phyloP scores from a whole-genome alignment of 2,797 vertebrate genomes.

The Danio choprae region DNA sequence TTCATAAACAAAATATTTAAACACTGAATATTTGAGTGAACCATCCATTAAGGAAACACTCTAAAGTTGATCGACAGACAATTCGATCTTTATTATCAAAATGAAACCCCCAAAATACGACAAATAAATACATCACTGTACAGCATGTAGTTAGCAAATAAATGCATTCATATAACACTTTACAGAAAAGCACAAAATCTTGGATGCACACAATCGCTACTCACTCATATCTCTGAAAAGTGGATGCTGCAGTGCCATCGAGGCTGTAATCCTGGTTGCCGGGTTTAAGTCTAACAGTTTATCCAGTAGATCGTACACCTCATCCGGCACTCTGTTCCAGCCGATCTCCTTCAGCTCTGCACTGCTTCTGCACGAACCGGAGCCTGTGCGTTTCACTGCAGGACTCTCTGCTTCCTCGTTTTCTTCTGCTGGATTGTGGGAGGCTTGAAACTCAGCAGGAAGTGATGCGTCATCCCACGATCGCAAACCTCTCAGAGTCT shows the following conservation, averaged over 20 bases:
- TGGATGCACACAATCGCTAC: not conserved
- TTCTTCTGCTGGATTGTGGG: constrained; percentile 38
- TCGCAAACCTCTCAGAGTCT: constrained; percentile 82
- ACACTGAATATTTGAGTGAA: too few relatives aligned
- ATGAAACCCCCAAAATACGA: not conserved
- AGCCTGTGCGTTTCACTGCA: not conserved
- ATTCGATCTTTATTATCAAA: constrained; percentile 12
- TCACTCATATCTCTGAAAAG: constrained; percentile 81
- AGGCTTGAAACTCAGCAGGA: constrained; percentile 39
- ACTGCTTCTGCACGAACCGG: not conserved
- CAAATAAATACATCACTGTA: constrained; percentile 5
- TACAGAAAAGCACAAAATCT: not conserved
- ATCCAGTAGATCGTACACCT: constrained; percentile 91
- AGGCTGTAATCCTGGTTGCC: constrained; percentile 89
- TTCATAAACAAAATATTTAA: too few relatives aligned
- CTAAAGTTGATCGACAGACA: too few relatives aligned
- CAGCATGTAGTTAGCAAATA: constrained; percentile 12
- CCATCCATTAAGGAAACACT: too few relatives aligned
- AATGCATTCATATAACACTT: not conserved
- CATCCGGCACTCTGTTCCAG: constrained; percentile 88
- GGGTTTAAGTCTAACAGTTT: constrained; percentile 94
- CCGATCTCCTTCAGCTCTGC: constrained; percentile 65
- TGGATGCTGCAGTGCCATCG: constrained; percentile 84
- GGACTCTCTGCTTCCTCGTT: not conserved
- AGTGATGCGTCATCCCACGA: constrained; percentile 54